Percentiles rank a stretch among this genome's conserved stretches.
These are phyloP conservation scores for Patella depressa DNA, from an alignment of 2,888 invertebrate species.

Conservation along the genomic window DNA sequence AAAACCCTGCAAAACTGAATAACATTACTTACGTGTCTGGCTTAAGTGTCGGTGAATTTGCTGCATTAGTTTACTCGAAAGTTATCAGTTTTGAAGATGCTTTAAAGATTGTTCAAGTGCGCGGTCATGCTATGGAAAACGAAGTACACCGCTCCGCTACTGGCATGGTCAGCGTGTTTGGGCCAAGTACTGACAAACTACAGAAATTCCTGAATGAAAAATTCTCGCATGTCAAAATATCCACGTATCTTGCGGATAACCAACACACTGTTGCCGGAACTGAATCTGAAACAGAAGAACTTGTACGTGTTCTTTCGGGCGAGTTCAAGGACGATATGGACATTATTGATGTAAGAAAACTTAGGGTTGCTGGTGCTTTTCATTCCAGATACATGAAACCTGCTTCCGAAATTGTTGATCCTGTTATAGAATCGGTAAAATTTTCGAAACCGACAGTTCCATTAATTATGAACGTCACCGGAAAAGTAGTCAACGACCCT, in stretches of 20 bases:
- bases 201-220: not conserved
- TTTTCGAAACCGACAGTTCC: not conserved
- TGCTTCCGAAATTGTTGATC: not conserved
- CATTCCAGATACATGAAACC: not conserved
- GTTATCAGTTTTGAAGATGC: slow-evolving; percentile 23
- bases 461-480: not conserved
- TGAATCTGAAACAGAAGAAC: not conserved
- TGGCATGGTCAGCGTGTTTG: slow-evolving; percentile 20
- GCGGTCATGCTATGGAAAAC: slow-evolving; percentile 19
- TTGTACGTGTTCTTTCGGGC: not conserved
- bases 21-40: slow-evolving; percentile 20
- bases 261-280: not conserved
- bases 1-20: not conserved
- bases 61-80: slow-evolving; percentile 18
- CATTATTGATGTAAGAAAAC: not conserved
- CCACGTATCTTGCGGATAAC: slow-evolving; percentile 1
- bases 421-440: not conserved
- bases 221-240: not conserved
- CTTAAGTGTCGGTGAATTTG: slow-evolving; percentile 24
- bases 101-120: slow-evolving; percentile 11
- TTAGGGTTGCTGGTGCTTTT: not conserved
- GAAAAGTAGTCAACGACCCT: not conserved
- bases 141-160: slow-evolving; percentile 19
- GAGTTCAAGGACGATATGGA: not conserved
- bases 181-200: slow-evolving; percentile 19